Base-by-base conservation (phyloP, 2,888 invertebrate genomes). In the Hemithea aestivaria region DNA sequence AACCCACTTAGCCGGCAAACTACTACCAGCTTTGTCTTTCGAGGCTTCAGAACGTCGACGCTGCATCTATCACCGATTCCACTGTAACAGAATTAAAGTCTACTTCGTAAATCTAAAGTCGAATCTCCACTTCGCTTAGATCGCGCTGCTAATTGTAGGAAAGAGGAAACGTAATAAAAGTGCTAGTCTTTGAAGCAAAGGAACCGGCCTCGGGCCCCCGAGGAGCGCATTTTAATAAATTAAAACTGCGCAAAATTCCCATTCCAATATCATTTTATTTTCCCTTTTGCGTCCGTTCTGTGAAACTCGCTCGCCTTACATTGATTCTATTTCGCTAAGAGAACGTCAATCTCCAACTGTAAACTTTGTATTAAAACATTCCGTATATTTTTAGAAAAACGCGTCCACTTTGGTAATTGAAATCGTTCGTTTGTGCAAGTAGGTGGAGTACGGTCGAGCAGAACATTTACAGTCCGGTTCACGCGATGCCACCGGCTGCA, bases 151-250 rank as follows among this genome's bases (percentile, higher is more conserved):
- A 85, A 85, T 85, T 85, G 84, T 80, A 73, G 70, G 62, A 78
- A 78, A 76, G 77, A 68, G 74, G 73, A 72, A 82, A 80, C 71
- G 79, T 74, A 83, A 82, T 83, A 81, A 84, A 82, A 80, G 72
- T 73, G 71, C 74, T 73, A 72, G 76, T 75, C 84, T 84, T 83
- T 82, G 82, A 81, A 73, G 75, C 75, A 73, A 73, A 74, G 79
- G 72, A 66, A 71, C 68, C 66, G 51, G 73, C 72, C 67, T 60
- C 60, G 68, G 60, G 73, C 62, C 66, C 67, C 65, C 53, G 40
- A 69, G 66, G 63, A 73, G 73, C 71, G 68, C 79, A 82, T 85
- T 84, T 85, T 83, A 84, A 85, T 84, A 84, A 84, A 85, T 85
- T 83, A 84, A 82, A 85, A 83, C 79, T 79, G 80, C 63, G 73